These are phyloP conservation scores for Lepilemur ruficaudatus DNA, from an alignment of 2,797 vertebrate species.

Conservation along the genomic window DNA sequence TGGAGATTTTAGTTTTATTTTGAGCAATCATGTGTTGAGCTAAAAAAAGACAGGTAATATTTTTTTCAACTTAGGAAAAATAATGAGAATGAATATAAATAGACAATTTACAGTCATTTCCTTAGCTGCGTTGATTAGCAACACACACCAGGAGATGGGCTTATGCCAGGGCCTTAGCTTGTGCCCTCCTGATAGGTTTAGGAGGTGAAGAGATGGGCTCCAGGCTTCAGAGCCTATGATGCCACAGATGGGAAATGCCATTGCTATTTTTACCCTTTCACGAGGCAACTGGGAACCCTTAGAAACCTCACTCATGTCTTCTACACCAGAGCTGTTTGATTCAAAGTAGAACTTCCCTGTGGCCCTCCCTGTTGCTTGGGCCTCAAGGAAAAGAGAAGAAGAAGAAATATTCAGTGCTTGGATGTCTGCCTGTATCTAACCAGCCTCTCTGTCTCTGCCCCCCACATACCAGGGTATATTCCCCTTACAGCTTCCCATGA, in stretches of 20 bases:
- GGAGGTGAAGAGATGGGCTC: neutral
- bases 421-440: neutral
- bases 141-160: neutral
- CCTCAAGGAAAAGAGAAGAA: neutral
- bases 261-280: neutral
- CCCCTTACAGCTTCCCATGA: neutral
- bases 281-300: neutral
- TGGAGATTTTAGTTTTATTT: neutral
- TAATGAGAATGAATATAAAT: neutral
- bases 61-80: neutral
- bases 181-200: neutral
- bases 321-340: neutral
- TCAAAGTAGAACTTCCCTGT: neutral
- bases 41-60: neutral
- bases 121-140: neutral
- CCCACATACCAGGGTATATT: neutral
- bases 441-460: neutral
- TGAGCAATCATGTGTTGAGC: neutral
- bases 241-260: neutral
- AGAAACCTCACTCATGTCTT: neutral
- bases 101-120: neutral
- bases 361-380: neutral
- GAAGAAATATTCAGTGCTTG: neutral
- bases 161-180: neutral
- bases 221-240: neutral